Percentiles rank a stretch among this genome's conserved stretches.
phyloP scores from a whole-genome alignment of 2,888 invertebrate species.

The Psylliodes chrysocephalus region DNA sequence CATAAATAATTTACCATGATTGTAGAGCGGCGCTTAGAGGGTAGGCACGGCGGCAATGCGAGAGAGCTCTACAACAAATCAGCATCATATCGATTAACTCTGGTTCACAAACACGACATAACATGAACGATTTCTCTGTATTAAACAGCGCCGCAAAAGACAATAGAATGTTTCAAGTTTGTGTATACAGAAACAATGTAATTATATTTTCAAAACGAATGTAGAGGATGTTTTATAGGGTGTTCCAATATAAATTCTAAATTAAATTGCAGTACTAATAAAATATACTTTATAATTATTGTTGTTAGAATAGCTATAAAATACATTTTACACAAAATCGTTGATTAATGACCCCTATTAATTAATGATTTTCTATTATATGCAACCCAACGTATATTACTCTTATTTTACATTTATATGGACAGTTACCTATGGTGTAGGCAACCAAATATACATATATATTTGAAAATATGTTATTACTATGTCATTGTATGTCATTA shows the following conservation, averaged over 20 bases:
- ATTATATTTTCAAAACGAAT: background rate
- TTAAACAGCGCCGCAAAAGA: background rate
- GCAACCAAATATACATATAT: too few relatives aligned
- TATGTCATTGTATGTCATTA: too few relatives aligned
- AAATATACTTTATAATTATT: too few relatives aligned
- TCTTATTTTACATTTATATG: too few relatives aligned
- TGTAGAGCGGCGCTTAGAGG: background rate
- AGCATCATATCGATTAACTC: constrained; percentile 16
- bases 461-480: too few relatives aligned
- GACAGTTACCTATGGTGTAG: too few relatives aligned
- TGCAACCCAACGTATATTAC: too few relatives aligned
- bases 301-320: too few relatives aligned
- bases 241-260: background rate
- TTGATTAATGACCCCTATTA: too few relatives aligned
- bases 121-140: constrained; percentile 23
- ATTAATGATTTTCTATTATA: too few relatives aligned
- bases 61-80: background rate
- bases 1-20: too few relatives aligned
- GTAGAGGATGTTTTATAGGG: background rate
- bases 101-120: constrained; percentile 13
- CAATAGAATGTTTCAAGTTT: background rate
- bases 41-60: background rate
- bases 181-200: background rate
- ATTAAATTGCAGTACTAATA: background rate
- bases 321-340: too few relatives aligned